Evolutionary conservation across 2,888 invertebrate genomes (phyloP), one percentile per base, ranked within the genome.

Genomic region (Pegoplata infirma): DNA sequence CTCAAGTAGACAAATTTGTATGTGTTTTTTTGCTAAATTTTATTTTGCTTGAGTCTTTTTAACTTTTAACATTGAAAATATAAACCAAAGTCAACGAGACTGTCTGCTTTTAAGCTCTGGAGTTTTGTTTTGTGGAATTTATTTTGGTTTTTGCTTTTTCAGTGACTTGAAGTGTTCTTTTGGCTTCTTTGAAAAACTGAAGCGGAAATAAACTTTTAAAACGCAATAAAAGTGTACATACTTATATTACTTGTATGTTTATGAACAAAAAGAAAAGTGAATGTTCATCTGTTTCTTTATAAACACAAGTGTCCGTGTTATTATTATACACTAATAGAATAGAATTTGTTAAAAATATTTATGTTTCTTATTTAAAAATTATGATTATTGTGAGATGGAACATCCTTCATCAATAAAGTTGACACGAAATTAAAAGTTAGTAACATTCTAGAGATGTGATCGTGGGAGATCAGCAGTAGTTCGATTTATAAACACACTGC

Each of bases 181-280:
- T 79, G 79, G 79, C 75, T 79, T 75, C 75, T 79, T 79, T 79
- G 75, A 63, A 72, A 75, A 79, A 79, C 71, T 79, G 75, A 79
- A 79, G 79, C 79, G 79, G 79, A 79, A 79, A 79, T 75, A 79
- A 79, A 79, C 75, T 79, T 79, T 79, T 79, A 75, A 79, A 79
- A 75, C 75, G 75, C 79, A 79, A 79, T 79, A 79, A 79, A 79
- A 79, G 75, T 79, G 75, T 75, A 63, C 66, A 53, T 28, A 63
- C 66, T 71, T 66, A 66, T 36, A 36, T 51, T 44, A 25, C 46
- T 53, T 49, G 12, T 58, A 63, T 63, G 14, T 69, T n/a, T n/a
- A n/a, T n/a, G n/a, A n/a, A n/a, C n/a, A n/a, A 63, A 63, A 49
- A 49, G 23, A 63, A 49, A 58, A 40, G 44, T 67, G 46, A 25